Percentiles rank a stretch among this genome's conserved stretches.
phyloP scores from a whole-genome alignment of 2,113 vertebrate species.

The Atherinomorus stipes region DNA sequence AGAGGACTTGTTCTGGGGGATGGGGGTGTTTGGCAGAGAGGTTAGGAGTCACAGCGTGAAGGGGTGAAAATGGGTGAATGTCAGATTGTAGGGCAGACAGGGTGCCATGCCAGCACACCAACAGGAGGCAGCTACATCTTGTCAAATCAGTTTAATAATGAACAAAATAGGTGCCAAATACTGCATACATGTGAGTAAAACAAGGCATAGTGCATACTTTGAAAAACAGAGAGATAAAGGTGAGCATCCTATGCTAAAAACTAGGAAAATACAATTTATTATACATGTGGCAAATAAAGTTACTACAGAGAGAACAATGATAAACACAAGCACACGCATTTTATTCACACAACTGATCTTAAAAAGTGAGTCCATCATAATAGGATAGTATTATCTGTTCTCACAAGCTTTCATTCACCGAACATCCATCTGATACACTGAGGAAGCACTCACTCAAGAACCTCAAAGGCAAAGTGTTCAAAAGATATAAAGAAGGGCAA shows the following conservation, averaged over 20 bases:
- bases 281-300: slow-evolving; percentile 21
- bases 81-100: slow-evolving; percentile 45
- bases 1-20: slow-evolving; percentile 48
- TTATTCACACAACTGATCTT: slow-evolving; percentile 75
- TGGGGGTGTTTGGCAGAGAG: slow-evolving; percentile 37
- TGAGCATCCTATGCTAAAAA: slow-evolving; percentile 28
- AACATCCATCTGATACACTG: slow-evolving; percentile 37
- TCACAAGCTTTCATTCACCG: slow-evolving; percentile 38
- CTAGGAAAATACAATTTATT: slow-evolving; percentile 5
- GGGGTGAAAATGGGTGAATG: slow-evolving; percentile 60
- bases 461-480: slow-evolving; percentile 40
- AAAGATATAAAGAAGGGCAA: slow-evolving; percentile 44
- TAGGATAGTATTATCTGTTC: slow-evolving; percentile 51
- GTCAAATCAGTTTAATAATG: slow-evolving; percentile 65
- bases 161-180: slow-evolving; percentile 36
- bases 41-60: slow-evolving; percentile 47
- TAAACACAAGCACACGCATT: slow-evolving; percentile 58
- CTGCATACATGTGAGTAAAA: slow-evolving; percentile 31
- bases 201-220: slow-evolving; percentile 11
- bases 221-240: slow-evolving; percentile 10
- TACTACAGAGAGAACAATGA: slow-evolving; percentile 33
- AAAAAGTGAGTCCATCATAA: slow-evolving; percentile 58
- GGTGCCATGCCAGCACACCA: slow-evolving; percentile 32
- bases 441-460: slow-evolving; percentile 33
- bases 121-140: slow-evolving; percentile 22